phyloP scores from a whole-genome alignment of 2,113 vertebrate genomes.

The Embiotoca jacksoni region DNA sequence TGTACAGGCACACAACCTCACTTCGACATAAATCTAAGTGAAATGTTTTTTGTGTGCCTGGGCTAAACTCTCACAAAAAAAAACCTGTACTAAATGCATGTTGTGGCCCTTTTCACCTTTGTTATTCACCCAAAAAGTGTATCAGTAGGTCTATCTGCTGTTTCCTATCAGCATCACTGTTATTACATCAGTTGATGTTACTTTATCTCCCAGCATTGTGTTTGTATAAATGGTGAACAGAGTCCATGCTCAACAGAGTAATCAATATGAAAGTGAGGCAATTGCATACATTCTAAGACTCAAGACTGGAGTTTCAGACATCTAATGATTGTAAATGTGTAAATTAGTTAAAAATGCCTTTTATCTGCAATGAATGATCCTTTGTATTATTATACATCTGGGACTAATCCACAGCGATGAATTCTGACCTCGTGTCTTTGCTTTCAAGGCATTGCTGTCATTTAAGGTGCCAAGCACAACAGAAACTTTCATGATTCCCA shows the following conservation, averaged over 20 bases:
- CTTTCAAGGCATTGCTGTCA: too few species aligned
- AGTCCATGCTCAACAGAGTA: conserved; percentile 32
- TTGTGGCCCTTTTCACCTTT: not conserved
- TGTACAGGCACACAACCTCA: not conserved
- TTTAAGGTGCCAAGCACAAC: too few species aligned
- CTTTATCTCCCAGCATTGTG: conserved; percentile 14
- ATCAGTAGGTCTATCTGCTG: not conserved
- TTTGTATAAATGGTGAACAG: conserved; percentile 31
- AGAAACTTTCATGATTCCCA: too few species aligned
- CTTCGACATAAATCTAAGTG: not conserved
- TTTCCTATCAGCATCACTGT: conserved; percentile 7
- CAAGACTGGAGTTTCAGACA: not conserved
- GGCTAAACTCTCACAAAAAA: not conserved
- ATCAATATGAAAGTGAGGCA: conserved; percentile 38
- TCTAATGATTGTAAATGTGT: too few species aligned
- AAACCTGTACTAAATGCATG: not conserved
- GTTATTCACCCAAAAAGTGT: not conserved
- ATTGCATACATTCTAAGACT: not conserved
- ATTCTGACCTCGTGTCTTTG: too few species aligned
- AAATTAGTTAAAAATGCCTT: too few species aligned
- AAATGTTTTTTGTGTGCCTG: conserved; percentile 11
- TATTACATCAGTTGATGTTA: conserved; percentile 42
- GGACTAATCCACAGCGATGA: too few species aligned
- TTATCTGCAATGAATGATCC: too few species aligned
- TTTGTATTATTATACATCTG: too few species aligned